Base-by-base conservation (phyloP, 2,888 invertebrate species). In the Cephus pygmeus region DNA sequence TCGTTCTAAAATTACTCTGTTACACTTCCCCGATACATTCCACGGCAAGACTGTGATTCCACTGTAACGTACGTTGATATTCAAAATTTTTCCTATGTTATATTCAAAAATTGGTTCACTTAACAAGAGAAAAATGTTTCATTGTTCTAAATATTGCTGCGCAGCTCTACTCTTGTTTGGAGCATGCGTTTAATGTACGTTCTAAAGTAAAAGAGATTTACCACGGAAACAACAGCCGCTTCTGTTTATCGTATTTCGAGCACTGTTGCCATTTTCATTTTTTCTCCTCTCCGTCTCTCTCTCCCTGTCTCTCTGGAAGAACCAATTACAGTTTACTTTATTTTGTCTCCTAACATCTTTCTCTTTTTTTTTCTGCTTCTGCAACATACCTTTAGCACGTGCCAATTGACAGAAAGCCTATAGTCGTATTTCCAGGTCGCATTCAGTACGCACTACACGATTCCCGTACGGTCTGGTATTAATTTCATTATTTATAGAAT, bases 401-500 rank as follows among this genome's bases (percentile, higher is more conserved):
- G 56, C 23, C 56, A 56, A 56, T 23, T 56, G 56, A 56, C 56
- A 56, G 56, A 56, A 23, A 56, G 56, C 56, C 56, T 56, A 56
- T 56, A 23, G 56, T 56, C 71, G 71, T 15, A 31, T 71, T 71
- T 71, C 33, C 71, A 71, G 71, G 71, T 71, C 33, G 71, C 31
- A 9, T n/a, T 31, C 71, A 23, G 71, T 31, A 15, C 71, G 12
- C 71, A 31, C 12, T 71, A 34, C 33, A 34, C 71, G 71, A 31
- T 12, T 33, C 33, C 33, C 31, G 71, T 71, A 71, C 15, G 34
- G 71, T 34, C 31, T 31, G 71, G 31, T 56, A 75, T 36, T 68
- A 85, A 85, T 84, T 86, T 83, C 76, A 80, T 82, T 85, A 87
- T 87, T 87, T 87, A 85, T 87, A 87, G 87, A 80, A 77, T 79